Evolutionary conservation across 2,113 vertebrate genomes (phyloP).

Genomic region (Archocentrus centrarchus): DNA sequence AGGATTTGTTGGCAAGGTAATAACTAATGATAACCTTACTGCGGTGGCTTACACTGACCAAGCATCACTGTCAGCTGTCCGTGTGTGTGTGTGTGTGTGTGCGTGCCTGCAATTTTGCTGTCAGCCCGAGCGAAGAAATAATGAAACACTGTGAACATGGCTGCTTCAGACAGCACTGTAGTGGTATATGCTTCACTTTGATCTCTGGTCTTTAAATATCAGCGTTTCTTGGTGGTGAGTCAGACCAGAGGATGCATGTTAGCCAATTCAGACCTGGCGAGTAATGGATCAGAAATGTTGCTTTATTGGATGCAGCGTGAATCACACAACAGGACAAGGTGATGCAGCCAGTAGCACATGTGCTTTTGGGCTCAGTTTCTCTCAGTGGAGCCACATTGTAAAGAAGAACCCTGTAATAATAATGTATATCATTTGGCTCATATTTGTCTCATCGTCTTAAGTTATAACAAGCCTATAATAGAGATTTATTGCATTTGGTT

Average conservation of each 20-base stretch:
- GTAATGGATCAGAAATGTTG: slow-evolving; percentile 46
- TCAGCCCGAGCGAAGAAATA: slow-evolving; percentile 16
- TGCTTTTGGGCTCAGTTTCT: neutral
- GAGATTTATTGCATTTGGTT: slow-evolving; percentile 54
- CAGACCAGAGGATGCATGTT: slow-evolving; percentile 25
- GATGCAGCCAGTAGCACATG: neutral
- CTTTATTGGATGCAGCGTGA: slow-evolving; percentile 28
- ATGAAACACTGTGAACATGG: slow-evolving; percentile 29
- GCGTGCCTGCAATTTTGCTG: slow-evolving; percentile 5
- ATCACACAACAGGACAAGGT: slow-evolving; percentile 34
- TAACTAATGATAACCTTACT: slow-evolving; percentile 22
- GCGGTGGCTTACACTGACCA: slow-evolving; percentile 21
- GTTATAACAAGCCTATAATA: slow-evolving; percentile 30
- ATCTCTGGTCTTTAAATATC: slow-evolving; percentile 7
- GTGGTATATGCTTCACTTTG: neutral
- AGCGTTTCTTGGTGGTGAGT: slow-evolving; percentile 35
- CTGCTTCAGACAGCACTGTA: neutral
- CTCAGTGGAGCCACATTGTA: neutral
- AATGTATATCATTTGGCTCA: neutral
- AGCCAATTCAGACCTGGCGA: slow-evolving; percentile 38
- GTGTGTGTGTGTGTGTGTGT: neutral
- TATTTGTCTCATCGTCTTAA: neutral
- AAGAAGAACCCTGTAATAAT: neutral
- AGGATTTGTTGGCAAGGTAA: slow-evolving; percentile 72
- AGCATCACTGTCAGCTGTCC: slow-evolving; percentile 47